Evolutionary conservation across 2,113 vertebrate genomes (phyloP), one percentile per base, ranked within the genome.

Genomic region (Oreochromis aureus): DNA sequence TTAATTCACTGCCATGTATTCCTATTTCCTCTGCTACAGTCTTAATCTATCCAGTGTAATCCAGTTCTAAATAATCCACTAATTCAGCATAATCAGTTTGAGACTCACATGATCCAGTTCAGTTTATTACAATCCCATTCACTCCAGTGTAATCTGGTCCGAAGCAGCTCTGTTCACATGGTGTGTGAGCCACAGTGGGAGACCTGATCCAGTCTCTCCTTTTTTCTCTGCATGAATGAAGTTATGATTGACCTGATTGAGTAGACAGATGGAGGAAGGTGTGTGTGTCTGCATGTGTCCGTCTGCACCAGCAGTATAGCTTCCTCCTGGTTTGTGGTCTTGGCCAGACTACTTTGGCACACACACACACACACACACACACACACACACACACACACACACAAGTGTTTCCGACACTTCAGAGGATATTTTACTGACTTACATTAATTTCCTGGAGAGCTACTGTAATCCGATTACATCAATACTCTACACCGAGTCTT

Each of bases 211-310:
- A 89, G 30, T 80, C 86, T 88, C 87, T 82, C 39, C 39, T 4
- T 80, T 81, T 59, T 71, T 88, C 86, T 85, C 90, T 61, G 89
- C 16, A 10, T 91, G 86, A 91, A 93, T 86, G 82, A 91, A 73
- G 88, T 90, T 93, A 93, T 84, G 82, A 93, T 90, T 92, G 93
- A 93, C 86, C 94, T 48, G 27, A 51, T 87, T 83, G 87, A 92
- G 89, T 58, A 88, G 92, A 91, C 95, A 96, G 93, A 95, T 95
- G 95, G 95, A 91, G 82, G 81, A 87, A 86, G 85, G 92, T 93
- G 89, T 90, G 86, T 89, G 41, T 89, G 89, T 90, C 88, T 81
- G 91, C 85, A 27, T 89, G 93, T 83, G 87, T 90, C 88, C 81
- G 95, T 94, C 90, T 93, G 88, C 27, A 88, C 30, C 89, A 89